These are phyloP conservation scores for Patagioenas fasciata DNA, from an alignment of 2,113 vertebrate species.

Conservation along the genomic window DNA sequence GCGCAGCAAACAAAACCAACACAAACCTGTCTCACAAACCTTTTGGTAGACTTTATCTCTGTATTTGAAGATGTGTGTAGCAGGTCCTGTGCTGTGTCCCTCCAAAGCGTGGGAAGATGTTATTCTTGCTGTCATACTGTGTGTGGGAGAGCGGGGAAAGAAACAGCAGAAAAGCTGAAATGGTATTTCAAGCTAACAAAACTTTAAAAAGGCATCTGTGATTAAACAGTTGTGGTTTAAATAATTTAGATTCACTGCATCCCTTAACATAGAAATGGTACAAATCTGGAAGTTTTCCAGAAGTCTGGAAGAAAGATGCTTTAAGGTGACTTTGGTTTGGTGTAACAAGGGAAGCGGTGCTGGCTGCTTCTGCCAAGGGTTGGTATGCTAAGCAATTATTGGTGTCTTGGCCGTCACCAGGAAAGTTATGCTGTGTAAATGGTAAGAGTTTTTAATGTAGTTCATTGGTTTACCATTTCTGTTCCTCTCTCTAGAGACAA, in stretches of 20 bases:
- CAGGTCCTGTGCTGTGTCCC: background rate
- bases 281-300: background rate
- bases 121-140: constrained; percentile 11
- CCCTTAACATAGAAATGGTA: background rate
- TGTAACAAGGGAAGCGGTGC: accelerated
- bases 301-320: background rate
- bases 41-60: background rate
- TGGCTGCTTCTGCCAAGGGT: background rate
- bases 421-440: background rate
- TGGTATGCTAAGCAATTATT: background rate
- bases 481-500: background rate
- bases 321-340: background rate
- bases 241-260: background rate
- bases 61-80: accelerated
- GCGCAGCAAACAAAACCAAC: background rate
- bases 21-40: background rate
- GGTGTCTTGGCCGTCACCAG: background rate
- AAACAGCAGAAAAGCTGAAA: background rate
- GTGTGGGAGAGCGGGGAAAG: background rate
- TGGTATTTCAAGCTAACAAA: background rate
- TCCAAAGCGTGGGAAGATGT: background rate
- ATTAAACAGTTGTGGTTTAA: constrained; percentile 10
- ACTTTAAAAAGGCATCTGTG: background rate
- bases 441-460: background rate
- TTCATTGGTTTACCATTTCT: background rate